Evolutionary conservation across 1,140 invertebrate genomes (phyloP), one percentile per base, ranked within the genome.

Genomic region (Philopotamus ludificatus): DNA sequence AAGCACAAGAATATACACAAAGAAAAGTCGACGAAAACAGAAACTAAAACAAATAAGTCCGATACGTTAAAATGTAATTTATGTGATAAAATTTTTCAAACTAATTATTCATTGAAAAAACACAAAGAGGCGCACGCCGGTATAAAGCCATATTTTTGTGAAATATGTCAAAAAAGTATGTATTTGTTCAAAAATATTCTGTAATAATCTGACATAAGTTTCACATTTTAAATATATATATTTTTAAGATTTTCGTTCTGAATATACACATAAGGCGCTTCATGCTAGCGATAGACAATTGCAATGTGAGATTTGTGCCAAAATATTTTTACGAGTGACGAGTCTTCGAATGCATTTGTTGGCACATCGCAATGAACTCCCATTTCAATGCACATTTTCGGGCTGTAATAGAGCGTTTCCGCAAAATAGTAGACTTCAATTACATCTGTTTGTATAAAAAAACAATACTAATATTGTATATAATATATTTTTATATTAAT

Each of bases 301-400:
- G 7, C 66, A 67, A 41, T 67, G 66, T 28, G 66, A 67, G 20
- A 54, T 60, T 10, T 67, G 66, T 18, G 60, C 66, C 1, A 62
- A 61, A 16, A 28, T 67, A 2, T 68, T 68, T 50, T 49, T 63
- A 0, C 44, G 63, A 18, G 55, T 55, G 1, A 44, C 63, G 18
- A 54, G 51, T 7, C 54, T 64, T 15, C 25, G 55, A 3, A 50
- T 51, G 28, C 66, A 68, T 47, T 16, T 64, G 15, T 41, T 61
- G 12, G 54, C 41, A 15, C 66, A 68, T 34, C 39, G 59, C 10
- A 64, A 61, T 20, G 34, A 54, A 50, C 28, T 68, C 41, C 66
- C 66, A 7, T 60, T 47, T 44, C 12, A 34, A 18, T 68, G 61
- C 16, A 23, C 61, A 1, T 25, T 64, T 57, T 42, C 66, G n/a